phyloP scores from a whole-genome alignment of 2,113 vertebrate species.

The Chaetodon auriga region DNA sequence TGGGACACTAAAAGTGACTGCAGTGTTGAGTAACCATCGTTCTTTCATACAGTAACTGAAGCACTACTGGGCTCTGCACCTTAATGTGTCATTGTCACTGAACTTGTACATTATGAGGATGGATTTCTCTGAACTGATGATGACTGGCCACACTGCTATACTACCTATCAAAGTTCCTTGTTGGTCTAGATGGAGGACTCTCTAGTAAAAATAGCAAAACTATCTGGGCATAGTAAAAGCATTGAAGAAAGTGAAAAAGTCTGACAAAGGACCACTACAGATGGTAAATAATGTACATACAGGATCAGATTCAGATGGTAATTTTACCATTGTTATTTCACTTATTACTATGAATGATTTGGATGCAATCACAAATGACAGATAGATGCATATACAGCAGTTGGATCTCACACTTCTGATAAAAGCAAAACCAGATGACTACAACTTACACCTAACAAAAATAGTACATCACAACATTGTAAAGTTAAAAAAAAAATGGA shows the following conservation, averaged over 20 bases:
- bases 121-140: constrained; percentile 24
- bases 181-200: neutral
- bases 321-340: no score
- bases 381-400: no score
- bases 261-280: neutral
- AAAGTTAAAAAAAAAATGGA: no score
- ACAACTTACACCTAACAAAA: no score
- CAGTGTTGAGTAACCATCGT: constrained; percentile 37
- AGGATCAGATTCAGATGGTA: no score
- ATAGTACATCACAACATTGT: no score
- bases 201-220: no score
- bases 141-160: constrained; percentile 21
- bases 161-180: neutral
- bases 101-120: constrained; percentile 29
- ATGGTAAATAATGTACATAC: neutral
- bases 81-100: constrained; percentile 27
- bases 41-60: constrained; percentile 38
- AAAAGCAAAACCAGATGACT: no score
- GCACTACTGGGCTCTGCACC: constrained; percentile 3
- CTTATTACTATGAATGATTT: no score
- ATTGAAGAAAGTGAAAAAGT: neutral
- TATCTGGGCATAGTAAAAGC: neutral
- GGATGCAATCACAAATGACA: no score
- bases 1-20: constrained; percentile 12
- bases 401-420: no score